Evolutionary conservation across 2,888 invertebrate species (phyloP), one percentile per base, ranked within the genome.

Genomic region (Eupsilia transversa): DNA sequence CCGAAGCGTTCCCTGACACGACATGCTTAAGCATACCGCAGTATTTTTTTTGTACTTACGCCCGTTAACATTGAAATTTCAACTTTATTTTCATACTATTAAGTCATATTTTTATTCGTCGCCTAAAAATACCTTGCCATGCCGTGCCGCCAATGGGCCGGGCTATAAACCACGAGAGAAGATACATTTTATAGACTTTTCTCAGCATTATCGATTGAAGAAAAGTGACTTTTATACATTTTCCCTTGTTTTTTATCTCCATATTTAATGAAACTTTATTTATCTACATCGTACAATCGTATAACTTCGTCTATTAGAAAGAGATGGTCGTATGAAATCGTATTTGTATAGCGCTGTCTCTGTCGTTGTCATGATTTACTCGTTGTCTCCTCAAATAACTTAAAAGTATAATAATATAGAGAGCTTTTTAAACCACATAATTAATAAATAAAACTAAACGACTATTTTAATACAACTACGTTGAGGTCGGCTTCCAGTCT

Each of bases 321-420:
- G 65, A 72, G 71, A 80, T 9, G 2, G 10, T 14, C 4, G 33
- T 59, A 5, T 14, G 2, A 27, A 27, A 23, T 52, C 67, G 23
- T 30, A 20, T 33, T 38, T 49, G 23, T 38, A 20, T 43, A 67
- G 57, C 67, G 63, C 30, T 46, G 3, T 73, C 73, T 17, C 56
- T 73, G 20, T 57, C 73, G 1, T 63, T 54, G 46, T 54, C 63
- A 57, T 68, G 46, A 52, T 65, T 74, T 27, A 23, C 0, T 61
- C 52, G 54, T 61, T 68, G 49, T 54, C 52, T 46, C 49, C n/a
- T 35, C 14, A 1, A 57, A 46, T n/a, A 20, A 56, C 27, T 56
- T 66, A 78, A 61, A 72, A 52, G 64, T 38, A 52, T 23, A 60
- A 61, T 60, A 64, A 57, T 43, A 80, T 69, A 80, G 80, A 79